Conservation (phyloP, 2,113 vertebrate genomes). For the Anser brachyrhynchus region DNA sequence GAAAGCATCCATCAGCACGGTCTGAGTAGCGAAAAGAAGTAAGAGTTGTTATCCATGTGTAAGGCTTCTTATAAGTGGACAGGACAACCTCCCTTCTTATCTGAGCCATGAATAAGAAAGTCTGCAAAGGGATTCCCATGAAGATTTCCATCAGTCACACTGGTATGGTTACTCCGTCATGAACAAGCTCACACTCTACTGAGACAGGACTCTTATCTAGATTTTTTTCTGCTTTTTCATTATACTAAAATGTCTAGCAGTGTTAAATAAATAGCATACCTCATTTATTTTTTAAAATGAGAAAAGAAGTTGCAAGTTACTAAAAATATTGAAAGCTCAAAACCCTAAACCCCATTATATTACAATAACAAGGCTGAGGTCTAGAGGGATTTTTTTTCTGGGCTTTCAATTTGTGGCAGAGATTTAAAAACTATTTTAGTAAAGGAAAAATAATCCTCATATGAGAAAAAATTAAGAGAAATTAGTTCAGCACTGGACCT, state of each 20-base stretch:
- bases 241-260: background rate
- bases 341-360: background rate
- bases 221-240: background rate
- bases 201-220: background rate
- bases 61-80: background rate
- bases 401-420: background rate
- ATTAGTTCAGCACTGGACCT: background rate
- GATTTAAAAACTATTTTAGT: background rate
- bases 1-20: background rate
- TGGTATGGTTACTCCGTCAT: background rate
- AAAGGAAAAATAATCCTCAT: conserved; percentile 10
- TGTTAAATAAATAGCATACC: background rate
- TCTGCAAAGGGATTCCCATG: background rate
- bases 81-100: background rate
- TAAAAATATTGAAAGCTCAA: background rate
- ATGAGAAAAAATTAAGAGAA: background rate
- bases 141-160: background rate
- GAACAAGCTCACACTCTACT: background rate
- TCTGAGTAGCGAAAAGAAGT: background rate
- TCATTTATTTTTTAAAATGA: background rate
- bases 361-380: background rate
- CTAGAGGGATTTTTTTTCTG: background rate
- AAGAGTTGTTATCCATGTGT: background rate
- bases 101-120: background rate
- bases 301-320: background rate